These are phyloP conservation scores for Torymus texanus DNA, from an alignment of 2,888 invertebrate species.

Conservation along the genomic window DNA sequence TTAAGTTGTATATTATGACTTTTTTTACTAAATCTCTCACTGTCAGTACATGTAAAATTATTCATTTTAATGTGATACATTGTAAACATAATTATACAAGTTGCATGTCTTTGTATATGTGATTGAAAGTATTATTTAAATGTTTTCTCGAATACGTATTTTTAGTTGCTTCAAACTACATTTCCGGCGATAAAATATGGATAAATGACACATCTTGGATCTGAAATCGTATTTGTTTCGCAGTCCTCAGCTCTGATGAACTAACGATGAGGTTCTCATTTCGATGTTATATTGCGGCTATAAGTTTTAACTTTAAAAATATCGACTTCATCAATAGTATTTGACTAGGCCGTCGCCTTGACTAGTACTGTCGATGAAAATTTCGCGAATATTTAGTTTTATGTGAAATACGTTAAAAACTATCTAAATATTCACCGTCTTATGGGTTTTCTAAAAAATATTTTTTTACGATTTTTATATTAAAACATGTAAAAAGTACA, in stretches of 20 bases:
- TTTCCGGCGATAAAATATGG: background rate
- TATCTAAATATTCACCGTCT: background rate
- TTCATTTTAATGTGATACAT: slow-evolving; percentile 38
- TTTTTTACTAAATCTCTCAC: slow-evolving; percentile 28
- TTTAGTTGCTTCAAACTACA: background rate
- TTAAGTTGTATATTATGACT: slow-evolving; percentile 31
- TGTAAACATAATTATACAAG: slow-evolving; percentile 46
- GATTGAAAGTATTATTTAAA: slow-evolving; percentile 29
- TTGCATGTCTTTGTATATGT: slow-evolving; percentile 50
- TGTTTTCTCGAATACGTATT: slow-evolving; percentile 28
- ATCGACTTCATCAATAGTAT: no score
- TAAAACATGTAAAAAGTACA: slow-evolving; percentile 29
- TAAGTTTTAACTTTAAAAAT: background rate
- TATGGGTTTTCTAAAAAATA: slow-evolving; percentile 7
- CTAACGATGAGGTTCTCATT: background rate
- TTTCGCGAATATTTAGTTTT: background rate
- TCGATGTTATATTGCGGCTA: background rate
- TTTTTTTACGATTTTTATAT: slow-evolving; percentile 28
- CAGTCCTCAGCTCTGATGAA: background rate
- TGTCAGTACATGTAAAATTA: slow-evolving; percentile 44
- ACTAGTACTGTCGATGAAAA: no score
- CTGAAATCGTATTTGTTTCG: background rate
- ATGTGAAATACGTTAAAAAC: background rate
- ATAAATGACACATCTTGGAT: background rate
- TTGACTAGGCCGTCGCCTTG: no score